Evolutionary conservation across 2,888 invertebrate species (phyloP), one percentile per base, ranked within the genome.

Genomic region (Synergus umbraculus): DNA sequence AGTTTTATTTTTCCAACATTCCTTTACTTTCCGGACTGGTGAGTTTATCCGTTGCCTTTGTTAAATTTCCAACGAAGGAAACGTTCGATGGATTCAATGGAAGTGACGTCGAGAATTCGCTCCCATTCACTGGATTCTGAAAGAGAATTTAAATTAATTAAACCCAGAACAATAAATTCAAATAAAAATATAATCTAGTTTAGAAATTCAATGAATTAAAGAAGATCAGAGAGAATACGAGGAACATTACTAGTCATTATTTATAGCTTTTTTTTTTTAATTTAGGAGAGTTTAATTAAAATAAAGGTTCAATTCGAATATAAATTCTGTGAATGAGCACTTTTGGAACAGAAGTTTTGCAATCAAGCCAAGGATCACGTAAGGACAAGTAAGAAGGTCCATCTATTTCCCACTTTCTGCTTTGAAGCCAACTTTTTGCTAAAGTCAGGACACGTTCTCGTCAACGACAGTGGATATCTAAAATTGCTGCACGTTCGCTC

Each of bases 361-460:
- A 73, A 73, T 73, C 12, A 73, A 73, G 54, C 73, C 73, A 73
- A 73, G 49, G 37, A 58, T 58, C 73, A 73, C 73, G 73, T 73
- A 54, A 41, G 41, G 54, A 54, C 41, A 54, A 73, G 54, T 58
- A 73, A 37, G 54, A 73, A 58, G 54, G 54, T 12, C 73, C 18
- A 58, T 41, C 41, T n/a, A 73, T 69, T 41, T 73, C 73, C 37
- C n/a, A 58, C 41, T 58, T 73, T 54, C 73, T 49, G 41, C 73
- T 73, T 73, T 73, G 49, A 54, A 41, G 54, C n/a, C 49, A 73
- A 54, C 54, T 73, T 49, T 54, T 73, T 73, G 10, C 41, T 15
- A 10, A 37, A 54, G 49, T 58, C 73, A 73, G 5, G 54, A 73
- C 73, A 73, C 73, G 73, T 73, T 58, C 12, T 73, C 73, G 73